Evolutionary conservation across 2,113 vertebrate species (phyloP).

Genomic region (Spheniscus mendiculus): DNA sequence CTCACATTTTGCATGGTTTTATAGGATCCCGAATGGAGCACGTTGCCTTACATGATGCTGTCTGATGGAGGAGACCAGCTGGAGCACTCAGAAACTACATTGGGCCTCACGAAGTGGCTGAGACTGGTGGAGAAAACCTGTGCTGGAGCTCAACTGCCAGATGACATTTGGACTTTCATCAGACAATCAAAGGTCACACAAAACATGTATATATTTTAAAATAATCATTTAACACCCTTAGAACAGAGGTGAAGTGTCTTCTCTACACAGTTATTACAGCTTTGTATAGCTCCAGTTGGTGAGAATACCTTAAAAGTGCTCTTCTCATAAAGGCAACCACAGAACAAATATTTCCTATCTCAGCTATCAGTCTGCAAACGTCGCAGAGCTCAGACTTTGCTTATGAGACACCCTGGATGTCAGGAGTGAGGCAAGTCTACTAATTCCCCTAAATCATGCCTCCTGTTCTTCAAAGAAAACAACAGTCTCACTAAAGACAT

Average conservation of each 20-base stretch:
- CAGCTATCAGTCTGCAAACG: not conserved
- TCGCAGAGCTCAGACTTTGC: not conserved
- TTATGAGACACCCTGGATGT: not conserved
- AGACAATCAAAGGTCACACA: not conserved
- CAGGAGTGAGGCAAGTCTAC: not conserved
- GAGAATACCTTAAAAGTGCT: not conserved
- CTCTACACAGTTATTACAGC: not conserved
- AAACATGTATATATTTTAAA: not conserved
- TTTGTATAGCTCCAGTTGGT: not conserved
- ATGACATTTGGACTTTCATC: not conserved
- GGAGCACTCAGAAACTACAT: not conserved
- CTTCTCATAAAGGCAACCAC: not conserved
- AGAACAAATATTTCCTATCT: not conserved
- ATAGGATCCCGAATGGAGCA: not conserved
- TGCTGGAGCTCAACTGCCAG: not conserved
- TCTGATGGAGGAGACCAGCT: not conserved
- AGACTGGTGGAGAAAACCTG: not conserved
- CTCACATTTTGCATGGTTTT: not conserved
- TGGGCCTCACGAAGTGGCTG: not conserved
- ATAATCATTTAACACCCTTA: not conserved
- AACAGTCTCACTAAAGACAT: not conserved
- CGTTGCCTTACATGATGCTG: not conserved
- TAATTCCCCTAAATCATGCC: not conserved
- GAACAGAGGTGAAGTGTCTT: not conserved
- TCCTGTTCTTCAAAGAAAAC: not conserved